Conservation (phyloP, 2,113 vertebrate genomes). For the Camarhynchus parvulus region DNA sequence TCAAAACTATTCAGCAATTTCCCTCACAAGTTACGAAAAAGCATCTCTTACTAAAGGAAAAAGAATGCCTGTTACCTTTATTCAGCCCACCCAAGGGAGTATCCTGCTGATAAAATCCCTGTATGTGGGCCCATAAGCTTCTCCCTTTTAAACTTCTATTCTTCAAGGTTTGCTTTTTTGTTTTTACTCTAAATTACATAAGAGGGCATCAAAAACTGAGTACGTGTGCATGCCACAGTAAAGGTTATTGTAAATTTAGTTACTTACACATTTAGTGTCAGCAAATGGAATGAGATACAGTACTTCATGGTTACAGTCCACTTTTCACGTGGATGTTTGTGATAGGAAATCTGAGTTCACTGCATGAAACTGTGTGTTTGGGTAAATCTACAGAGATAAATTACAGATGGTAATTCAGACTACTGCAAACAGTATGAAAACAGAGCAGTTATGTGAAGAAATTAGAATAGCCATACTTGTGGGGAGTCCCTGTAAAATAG, state of each 20-base stretch:
- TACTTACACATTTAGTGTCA: not conserved
- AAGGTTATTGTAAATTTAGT: not conserved
- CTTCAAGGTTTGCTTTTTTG: not conserved
- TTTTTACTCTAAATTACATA: not conserved
- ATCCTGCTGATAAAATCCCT: slow-evolving; percentile 18
- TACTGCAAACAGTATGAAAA: not conserved
- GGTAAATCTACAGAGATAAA: not conserved
- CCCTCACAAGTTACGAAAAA: not conserved
- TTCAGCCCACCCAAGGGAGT: not conserved
- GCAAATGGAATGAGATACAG: not conserved
- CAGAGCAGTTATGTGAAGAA: not conserved
- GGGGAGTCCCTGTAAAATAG: not conserved
- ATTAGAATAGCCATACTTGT: not conserved
- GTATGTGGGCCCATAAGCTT: not conserved
- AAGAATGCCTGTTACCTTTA: slow-evolving; percentile 6
- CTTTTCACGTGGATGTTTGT: not conserved
- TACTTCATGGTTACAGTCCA: not conserved
- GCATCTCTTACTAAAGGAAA: not conserved
- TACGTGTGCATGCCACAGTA: not conserved
- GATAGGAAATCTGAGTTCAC: not conserved
- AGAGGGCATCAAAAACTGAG: not conserved
- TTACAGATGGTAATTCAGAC: not conserved
- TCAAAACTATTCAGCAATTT: slow-evolving; percentile 17
- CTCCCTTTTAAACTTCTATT: not conserved
- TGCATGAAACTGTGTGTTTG: not conserved